A percentile compares a stretch with the other conserved stretches of the same genome.
phyloP scores from a whole-genome alignment of 2,797 vertebrate species.

The Peromyscus nudipes region DNA sequence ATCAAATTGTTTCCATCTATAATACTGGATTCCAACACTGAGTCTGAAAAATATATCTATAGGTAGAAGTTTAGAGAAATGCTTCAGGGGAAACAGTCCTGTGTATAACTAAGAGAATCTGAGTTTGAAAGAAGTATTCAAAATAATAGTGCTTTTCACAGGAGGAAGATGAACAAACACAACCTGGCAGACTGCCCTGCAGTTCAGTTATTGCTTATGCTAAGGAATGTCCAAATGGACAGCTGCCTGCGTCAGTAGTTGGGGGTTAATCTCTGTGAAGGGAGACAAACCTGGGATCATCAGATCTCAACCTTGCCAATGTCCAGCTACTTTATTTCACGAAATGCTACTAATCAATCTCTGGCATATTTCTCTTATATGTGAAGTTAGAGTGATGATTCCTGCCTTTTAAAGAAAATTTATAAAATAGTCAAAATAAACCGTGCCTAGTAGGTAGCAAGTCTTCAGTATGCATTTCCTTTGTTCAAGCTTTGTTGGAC shows the following conservation, averaged over 20 bases:
- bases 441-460: background rate
- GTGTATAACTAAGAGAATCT: background rate
- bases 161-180: background rate
- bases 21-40: background rate
- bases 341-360: background rate
- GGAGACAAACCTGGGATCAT: background rate
- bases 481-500: background rate
- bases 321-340: background rate
- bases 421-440: constrained; percentile 3
- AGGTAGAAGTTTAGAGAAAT: background rate
- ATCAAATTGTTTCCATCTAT: background rate
- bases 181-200: background rate
- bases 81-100: background rate
- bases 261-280: background rate
- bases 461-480: background rate
- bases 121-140: background rate
- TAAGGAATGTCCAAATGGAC: background rate
- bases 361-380: background rate
- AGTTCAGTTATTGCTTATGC: background rate
- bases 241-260: background rate
- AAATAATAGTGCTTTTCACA: background rate
- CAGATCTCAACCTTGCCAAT: background rate
- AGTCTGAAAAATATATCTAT: background rate
- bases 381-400: background rate
- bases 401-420: background rate